Conservation (phyloP, 2,113 vertebrate genomes). For the Nesoenas mayeri region DNA sequence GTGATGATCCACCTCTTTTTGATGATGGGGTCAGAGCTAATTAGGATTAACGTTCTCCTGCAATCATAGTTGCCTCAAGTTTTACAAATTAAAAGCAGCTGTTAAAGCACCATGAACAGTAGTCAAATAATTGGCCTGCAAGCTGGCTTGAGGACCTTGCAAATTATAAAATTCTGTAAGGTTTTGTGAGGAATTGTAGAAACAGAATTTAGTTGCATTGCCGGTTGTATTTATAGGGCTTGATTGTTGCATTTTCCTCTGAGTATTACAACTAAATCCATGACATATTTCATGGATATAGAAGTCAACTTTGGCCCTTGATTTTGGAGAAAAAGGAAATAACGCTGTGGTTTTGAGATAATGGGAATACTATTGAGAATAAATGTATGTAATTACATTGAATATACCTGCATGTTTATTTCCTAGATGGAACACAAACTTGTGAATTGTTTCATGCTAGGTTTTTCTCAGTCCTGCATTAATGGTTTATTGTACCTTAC, state of each 20-base stretch:
- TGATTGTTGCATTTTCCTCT: not conserved
- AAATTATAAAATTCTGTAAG: not conserved
- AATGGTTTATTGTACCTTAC: not conserved
- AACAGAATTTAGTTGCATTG: not conserved
- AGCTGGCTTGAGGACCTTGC: not conserved
- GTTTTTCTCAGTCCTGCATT: not conserved
- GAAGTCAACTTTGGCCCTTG: not conserved
- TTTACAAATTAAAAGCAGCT: not conserved
- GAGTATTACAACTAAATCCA: not conserved
- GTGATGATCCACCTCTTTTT: not conserved
- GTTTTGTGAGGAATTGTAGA: not conserved
- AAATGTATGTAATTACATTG: not conserved
- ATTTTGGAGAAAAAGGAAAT: not conserved
- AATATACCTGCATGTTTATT: not conserved
- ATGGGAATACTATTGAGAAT: not conserved
- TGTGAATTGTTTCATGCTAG: not conserved
- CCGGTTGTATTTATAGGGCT: not conserved
- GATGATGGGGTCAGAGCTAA: not conserved
- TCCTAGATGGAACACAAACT: not conserved
- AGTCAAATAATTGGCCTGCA: not conserved
- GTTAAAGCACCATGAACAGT: not conserved
- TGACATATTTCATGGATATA: not conserved
- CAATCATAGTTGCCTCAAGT: not conserved
- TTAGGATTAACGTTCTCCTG: not conserved
- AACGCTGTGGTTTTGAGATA: not conserved